A percentile compares a stretch with the other conserved stretches of the same genome.
Conservation (phyloP, 2,797 vertebrate genomes). For the Sphaeramia orbicularis region DNA sequence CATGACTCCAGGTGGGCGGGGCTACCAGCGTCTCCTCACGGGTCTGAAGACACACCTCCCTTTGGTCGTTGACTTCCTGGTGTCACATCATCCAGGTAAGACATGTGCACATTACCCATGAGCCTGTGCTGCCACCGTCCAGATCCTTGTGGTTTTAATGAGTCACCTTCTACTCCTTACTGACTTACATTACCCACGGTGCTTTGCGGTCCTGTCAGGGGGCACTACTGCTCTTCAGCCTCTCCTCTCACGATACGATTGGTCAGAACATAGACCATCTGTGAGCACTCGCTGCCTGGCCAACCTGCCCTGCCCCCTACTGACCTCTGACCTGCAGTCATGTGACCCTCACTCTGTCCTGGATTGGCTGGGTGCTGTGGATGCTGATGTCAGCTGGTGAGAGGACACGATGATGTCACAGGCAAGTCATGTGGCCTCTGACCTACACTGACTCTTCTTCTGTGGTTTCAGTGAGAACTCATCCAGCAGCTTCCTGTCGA, state of each 20-base stretch:
- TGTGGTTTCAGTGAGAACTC: slow-evolving; percentile 84
- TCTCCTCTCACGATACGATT: slow-evolving; percentile 86
- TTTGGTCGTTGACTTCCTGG: slow-evolving; percentile 89
- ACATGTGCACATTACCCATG: neutral
- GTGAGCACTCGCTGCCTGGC: slow-evolving; percentile 70
- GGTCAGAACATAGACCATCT: slow-evolving; percentile 83
- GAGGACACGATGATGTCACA: slow-evolving; percentile 33
- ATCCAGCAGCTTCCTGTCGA: slow-evolving; percentile 88
- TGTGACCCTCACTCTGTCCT: slow-evolving; percentile 86
- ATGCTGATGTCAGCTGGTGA: slow-evolving; percentile 83
- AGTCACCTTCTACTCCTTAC: too few relatives aligned
- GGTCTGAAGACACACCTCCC: slow-evolving; percentile 89
- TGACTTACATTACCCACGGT: slow-evolving; percentile 2
- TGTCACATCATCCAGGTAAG: slow-evolving; percentile 89
- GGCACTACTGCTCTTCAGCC: slow-evolving; percentile 78
- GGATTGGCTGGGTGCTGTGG: slow-evolving; percentile 93
- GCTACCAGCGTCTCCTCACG: slow-evolving; percentile 85
- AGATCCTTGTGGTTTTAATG: too few relatives aligned
- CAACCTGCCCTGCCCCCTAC: slow-evolving; percentile 85
- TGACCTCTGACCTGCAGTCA: slow-evolving; percentile 75
- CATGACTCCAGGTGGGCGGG: slow-evolving; percentile 86
- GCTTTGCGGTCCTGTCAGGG: slow-evolving; percentile 44
- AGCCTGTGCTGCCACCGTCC: too few relatives aligned
- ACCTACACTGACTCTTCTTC: slow-evolving; percentile 20
- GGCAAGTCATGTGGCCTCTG: neutral